These are phyloP conservation scores for Apoderus coryli DNA, from an alignment of 2,888 invertebrate species.

Conservation along the genomic window DNA sequence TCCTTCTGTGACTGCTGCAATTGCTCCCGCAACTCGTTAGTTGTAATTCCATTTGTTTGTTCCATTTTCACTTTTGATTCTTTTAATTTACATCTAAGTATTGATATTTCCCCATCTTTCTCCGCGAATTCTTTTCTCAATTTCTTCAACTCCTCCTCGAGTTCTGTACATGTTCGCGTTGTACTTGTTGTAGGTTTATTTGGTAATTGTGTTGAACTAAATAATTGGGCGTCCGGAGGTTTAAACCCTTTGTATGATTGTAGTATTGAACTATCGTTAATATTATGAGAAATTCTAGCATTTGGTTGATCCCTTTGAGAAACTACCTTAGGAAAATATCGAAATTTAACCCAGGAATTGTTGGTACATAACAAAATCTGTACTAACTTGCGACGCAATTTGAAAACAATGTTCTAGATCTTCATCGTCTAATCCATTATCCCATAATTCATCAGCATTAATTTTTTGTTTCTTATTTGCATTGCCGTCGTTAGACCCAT, in stretches of 20 bases:
- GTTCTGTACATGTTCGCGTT: slow-evolving; percentile 12
- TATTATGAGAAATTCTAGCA: too few species aligned
- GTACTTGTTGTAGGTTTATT: slow-evolving; percentile 11
- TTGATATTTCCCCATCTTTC: slow-evolving; percentile 42
- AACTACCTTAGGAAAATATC: too few species aligned
- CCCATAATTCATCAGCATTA: slow-evolving; percentile 24
- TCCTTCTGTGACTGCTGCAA: slow-evolving; percentile 32
- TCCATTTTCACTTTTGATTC: slow-evolving; percentile 34
- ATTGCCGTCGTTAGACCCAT: slow-evolving; percentile 12
- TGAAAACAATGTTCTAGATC: slow-evolving; percentile 26
- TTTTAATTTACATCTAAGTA: slow-evolving; percentile 39
- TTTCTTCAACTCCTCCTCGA: slow-evolving; percentile 19
- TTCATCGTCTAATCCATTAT: slow-evolving; percentile 24
- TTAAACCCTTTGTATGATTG: too few species aligned
- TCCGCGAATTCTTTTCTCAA: slow-evolving; percentile 36
- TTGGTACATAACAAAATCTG: too few species aligned
- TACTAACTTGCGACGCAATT: too few species aligned
- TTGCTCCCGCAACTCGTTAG: slow-evolving; percentile 39
- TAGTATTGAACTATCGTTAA: too few species aligned
- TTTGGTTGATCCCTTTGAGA: too few species aligned
- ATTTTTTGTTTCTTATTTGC: slow-evolving; percentile 23
- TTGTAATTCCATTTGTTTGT: slow-evolving; percentile 31
- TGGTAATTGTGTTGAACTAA: too few species aligned
- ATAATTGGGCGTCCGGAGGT: too few species aligned
- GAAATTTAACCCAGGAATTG: too few species aligned